A percentile compares a stretch with the other conserved stretches of the same genome.
phyloP scores from a whole-genome alignment of 2,113 vertebrate species.

The Turnix velox region DNA sequence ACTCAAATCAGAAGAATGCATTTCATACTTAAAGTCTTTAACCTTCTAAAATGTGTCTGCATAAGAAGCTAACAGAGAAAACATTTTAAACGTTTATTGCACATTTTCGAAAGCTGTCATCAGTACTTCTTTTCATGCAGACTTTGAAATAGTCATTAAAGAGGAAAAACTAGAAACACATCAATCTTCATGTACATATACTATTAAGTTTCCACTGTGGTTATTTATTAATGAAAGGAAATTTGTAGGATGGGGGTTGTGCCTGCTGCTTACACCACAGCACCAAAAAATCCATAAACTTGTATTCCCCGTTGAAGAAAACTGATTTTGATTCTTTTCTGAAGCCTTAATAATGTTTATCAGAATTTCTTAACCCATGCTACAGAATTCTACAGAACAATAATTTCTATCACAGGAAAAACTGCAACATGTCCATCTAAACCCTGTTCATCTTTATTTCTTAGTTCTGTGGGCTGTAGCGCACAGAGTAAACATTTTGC shows the following conservation, averaged over 20 bases:
- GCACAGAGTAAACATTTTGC: background rate
- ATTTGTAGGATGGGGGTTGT: background rate
- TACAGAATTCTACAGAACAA: background rate
- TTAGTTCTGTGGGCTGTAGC: background rate
- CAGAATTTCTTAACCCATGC: background rate
- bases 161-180: background rate
- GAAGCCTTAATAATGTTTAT: background rate
- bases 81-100: background rate
- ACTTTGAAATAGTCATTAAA: background rate
- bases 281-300: background rate
- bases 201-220: background rate
- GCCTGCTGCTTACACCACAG: background rate
- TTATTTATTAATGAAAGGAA: background rate
- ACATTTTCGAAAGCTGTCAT: background rate
- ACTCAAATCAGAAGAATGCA: background rate
- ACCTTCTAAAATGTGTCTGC: background rate
- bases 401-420: background rate
- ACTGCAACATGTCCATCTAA: background rate
- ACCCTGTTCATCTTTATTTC: background rate
- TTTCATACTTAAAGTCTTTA: background rate
- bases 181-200: background rate
- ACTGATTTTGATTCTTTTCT: background rate
- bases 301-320: background rate
- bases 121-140: background rate
- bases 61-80: background rate